Evolutionary conservation across 2,888 invertebrate genomes (phyloP), one percentile per base, ranked within the genome.

Genomic region (Baronia brevicornis): DNA sequence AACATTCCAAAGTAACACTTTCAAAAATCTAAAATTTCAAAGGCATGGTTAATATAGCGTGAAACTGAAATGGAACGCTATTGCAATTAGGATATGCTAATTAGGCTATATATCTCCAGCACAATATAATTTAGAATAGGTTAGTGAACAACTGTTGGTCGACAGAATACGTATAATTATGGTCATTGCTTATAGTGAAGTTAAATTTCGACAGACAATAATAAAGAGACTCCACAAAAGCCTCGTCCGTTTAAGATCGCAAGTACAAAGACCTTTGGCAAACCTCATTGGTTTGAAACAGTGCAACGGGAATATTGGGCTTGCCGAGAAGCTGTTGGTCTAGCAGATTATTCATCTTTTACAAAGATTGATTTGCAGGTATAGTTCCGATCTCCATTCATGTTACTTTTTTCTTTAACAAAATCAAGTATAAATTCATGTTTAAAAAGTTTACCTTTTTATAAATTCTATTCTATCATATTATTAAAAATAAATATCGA

Each of bases 281-380:
- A 96, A 61, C 98, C 98, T 1, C 90, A 88, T 9, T 98, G 97
- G 97, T 96, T 96, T 72, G 93, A 95, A 41, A 86, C 88, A 27
- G 96, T 96, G 1, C 90, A 92, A 28, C 80, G 87, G 1, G 98
- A 98, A 69, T 98, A 98, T 71, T 92, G 91, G 61, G 95, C 96
- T 0, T 98, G 98, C 58, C 87, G 98, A 31, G 97, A 98, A 72
- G 88, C 92, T 2, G 91, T 98, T 32, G 97, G 97, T 7, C 82
- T 98, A 1, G 92, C 97, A 31, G 98, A 98, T 75, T 98, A 98
- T 84, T 97, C 97, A 1, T 97, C 97, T 0, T 98, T 98, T 70
- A 95, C 97, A 5, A 98, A 98, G 84, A 91, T 96, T 41, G 98
- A 98, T 74, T 74, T 98, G 38, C 94, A 94, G 92, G 95, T 95